Base-by-base conservation (phyloP, 2,113 vertebrate species). In the Thoracochromis brauschi region DNA sequence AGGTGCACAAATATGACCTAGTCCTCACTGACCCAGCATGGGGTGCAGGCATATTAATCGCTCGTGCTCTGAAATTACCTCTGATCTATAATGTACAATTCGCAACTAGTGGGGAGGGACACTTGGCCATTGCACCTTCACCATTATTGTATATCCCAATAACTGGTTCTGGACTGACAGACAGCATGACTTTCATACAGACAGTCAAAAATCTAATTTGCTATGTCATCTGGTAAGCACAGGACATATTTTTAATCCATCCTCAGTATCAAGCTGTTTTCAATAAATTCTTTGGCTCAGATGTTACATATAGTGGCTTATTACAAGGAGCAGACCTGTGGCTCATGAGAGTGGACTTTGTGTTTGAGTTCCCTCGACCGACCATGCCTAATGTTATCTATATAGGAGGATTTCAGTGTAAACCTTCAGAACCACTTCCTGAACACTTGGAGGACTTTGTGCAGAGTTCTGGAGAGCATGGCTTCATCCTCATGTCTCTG, bases 271-370 rank as follows among this genome's bases (percentile, higher is more conserved):
- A 95, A 89, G 13, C 84, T 86, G 38, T 94, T 53, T 89, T 92
- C 86, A 29, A 95, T 45, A 26, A 82, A 33, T 95, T 95, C 58
- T 97, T 97, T n/a, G 88, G 93, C 14, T 83, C 94, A 47, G 91
- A 93, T 33, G 73, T 95, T 21, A 86, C 89, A 33, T 95, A 94
- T 24, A 86, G 82, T 45, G 86, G 94, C 2, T 88, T 97, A 68
- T 89, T 96, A 68, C 93, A 93, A 19, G 92, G 88, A 7, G 95
- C 96, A 5, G 96, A 97, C 35, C 63, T 97, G 6, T 97, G 96
- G 95, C 93, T 97, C 2, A 97, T 97, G 96, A 95, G 95, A 86
- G 94, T 91, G 9, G 95, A 97, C 85, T 97, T 96, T 93, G 95
- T 97, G 13, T 96, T 97, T 73, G 96, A 96, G 86, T 97, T 95